A percentile compares a stretch with the other conserved stretches of the same genome.
Conservation (phyloP, 2,888 invertebrate genomes). For the Pseudococcus jackbeardsleyi region DNA sequence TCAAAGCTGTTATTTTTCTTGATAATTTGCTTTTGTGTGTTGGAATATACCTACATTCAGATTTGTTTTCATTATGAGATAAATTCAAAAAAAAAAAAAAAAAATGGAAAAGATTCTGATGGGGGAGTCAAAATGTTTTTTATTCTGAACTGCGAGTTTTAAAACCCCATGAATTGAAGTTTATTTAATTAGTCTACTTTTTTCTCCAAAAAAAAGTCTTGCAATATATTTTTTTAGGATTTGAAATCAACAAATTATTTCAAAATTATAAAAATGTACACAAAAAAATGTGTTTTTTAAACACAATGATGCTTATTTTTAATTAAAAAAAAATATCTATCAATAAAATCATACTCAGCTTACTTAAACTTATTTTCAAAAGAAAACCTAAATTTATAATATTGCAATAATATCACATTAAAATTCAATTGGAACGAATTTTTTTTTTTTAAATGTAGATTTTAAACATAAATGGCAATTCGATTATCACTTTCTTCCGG, state of each 20-base stretch:
- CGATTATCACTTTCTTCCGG: constrained; percentile 89
- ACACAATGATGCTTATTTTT: neutral
- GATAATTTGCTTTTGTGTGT: too few species aligned
- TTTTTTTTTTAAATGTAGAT: neutral
- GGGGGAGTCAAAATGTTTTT: too few species aligned
- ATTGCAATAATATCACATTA: constrained; percentile 26
- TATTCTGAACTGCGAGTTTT: too few species aligned
- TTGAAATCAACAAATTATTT: neutral
- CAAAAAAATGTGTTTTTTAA: neutral
- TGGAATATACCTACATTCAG: too few species aligned
- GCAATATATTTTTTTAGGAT: neutral
- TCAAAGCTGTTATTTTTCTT: too few species aligned
- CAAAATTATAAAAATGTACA: neutral
- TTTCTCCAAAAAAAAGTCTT: too few species aligned
- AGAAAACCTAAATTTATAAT: neutral
- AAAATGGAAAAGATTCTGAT: too few species aligned
- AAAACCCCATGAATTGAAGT: too few species aligned
- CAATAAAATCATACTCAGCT: neutral
- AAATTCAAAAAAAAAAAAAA: too few species aligned
- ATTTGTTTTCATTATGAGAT: too few species aligned
- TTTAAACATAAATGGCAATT: constrained; percentile 87
- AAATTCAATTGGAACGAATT: neutral
- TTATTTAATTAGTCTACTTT: too few species aligned
- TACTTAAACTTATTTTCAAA: neutral
- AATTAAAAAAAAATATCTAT: neutral